Base-by-base conservation (phyloP, 2,113 vertebrate genomes). In the Ellobius talpinus region DNA sequence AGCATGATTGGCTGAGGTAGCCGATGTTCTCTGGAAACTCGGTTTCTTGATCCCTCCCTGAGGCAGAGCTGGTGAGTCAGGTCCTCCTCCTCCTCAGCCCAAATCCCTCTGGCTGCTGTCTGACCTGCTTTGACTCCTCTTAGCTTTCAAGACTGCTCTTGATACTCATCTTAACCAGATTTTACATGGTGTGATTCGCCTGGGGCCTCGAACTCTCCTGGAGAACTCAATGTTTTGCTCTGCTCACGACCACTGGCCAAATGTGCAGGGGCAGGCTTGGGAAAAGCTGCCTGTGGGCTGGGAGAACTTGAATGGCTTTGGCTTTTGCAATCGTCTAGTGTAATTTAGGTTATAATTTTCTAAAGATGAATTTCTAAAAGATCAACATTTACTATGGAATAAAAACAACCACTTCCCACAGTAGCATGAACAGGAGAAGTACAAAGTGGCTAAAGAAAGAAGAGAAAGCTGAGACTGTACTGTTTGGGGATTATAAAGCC, bases 101-200 rank as follows among this genome's bases (percentile, higher is more conserved):
- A 66, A 45, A 91, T 88, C 85, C 70, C 93, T 94, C 52, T 1
- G n/a, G 93, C 42, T 31, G 92, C 77, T 65, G 45, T 91, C 90
- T 97, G 97, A 97, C 96, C 94, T 97, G 94, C 96, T 94, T 70
- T 97, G 96, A 97, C 95, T 97, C 42, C 79, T 91, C 93, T 94
- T 86, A 78, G 66, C 88, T 96, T 89, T 97, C 86, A 97, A 79
- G 82, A 26, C 87, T 89, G 88, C 42, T 92, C 77, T 88, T 47
- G 92, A 97, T 96, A 91, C 10, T 96, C 87, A 95, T 96, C 92
- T 87, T 93, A 97, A 97, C 73, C 66, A 91, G 90, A 92, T 95
- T 98, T 97, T 97, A 96, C 86, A 72, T 2, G 19, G 86, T 96
- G 58, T 58, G 26, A 89, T 88, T 90, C 58, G 88, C 81, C 76